These are phyloP conservation scores for Lutjanus erythropterus DNA, from an alignment of 2,113 vertebrate species.

Conservation along the genomic window DNA sequence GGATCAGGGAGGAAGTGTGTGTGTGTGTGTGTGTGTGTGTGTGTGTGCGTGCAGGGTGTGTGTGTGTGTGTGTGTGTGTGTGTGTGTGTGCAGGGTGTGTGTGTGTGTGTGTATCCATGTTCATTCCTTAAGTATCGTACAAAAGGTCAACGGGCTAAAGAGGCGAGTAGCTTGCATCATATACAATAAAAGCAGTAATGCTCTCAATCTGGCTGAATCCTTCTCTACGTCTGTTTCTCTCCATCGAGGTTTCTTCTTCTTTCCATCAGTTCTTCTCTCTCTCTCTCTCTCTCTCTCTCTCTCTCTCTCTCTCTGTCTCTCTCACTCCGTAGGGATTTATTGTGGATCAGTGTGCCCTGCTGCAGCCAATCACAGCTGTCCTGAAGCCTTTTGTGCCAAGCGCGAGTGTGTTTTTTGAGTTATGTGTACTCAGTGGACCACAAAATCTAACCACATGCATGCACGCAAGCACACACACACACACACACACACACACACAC, in stretches of 20 bases:
- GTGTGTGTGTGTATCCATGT: constrained; percentile 15
- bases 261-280: constrained; percentile 2
- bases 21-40: constrained; percentile 20
- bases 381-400: constrained; percentile 60
- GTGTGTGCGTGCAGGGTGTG: constrained; percentile 24
- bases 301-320: constrained; percentile 15
- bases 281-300: constrained; percentile 12
- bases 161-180: constrained; percentile 49
- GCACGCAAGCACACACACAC: constrained; percentile 26
- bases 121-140: constrained; percentile 20
- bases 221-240: constrained; percentile 11
- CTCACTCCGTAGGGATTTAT: constrained; percentile 44
- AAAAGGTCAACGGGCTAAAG: constrained; percentile 56
- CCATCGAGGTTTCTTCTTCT: constrained; percentile 22
- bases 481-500: constrained; percentile 11
- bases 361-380: constrained; percentile 54
- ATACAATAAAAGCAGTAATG: constrained; percentile 63
- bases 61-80: constrained; percentile 22
- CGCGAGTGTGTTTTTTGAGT: constrained; percentile 54
- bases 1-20: constrained; percentile 27
- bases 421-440: constrained; percentile 51
- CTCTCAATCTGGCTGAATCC: constrained; percentile 37
- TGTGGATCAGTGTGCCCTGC: constrained; percentile 45
- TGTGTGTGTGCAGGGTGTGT: constrained; percentile 23
- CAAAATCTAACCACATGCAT: constrained; percentile 56